These are phyloP conservation scores for Micropoecilia bifurca DNA, from an alignment of 2,797 vertebrate genomes.

Conservation along the genomic window DNA sequence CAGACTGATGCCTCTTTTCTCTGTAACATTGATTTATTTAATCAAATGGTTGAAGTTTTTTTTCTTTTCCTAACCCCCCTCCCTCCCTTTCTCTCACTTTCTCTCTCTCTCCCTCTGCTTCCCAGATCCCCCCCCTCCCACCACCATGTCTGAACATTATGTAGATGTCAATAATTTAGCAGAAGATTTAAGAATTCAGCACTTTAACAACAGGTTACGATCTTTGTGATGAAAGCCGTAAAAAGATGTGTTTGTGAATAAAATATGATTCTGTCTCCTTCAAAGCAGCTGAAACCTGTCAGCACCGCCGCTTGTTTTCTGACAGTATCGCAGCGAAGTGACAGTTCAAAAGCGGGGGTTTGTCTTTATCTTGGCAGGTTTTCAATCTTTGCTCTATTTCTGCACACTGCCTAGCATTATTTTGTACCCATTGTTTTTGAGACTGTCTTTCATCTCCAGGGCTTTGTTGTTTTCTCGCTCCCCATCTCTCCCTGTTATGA, in stretches of 20 bases:
- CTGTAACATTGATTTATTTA: conserved; percentile 23
- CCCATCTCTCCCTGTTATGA: conserved; percentile 48
- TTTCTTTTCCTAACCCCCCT: neutral
- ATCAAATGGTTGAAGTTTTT: conserved; percentile 6
- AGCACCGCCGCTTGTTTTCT: conserved; percentile 76
- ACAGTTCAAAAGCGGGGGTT: conserved; percentile 78
- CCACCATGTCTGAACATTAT: conserved; percentile 57
- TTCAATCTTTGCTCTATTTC: conserved; percentile 82
- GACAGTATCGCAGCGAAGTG: conserved; percentile 73
- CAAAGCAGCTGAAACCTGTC: conserved; percentile 75
- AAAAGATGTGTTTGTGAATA: conserved; percentile 78
- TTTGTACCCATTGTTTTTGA: conserved; percentile 76
- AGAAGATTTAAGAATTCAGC: conserved; percentile 56
- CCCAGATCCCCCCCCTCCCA: neutral
- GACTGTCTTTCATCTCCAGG: conserved; percentile 77
- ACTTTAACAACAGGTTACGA: conserved; percentile 78
- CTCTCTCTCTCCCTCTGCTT: neutral
- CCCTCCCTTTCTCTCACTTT: neutral
- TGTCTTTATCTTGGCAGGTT: conserved; percentile 82
- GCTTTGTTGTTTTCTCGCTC: conserved; percentile 77
- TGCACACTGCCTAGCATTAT: conserved; percentile 73
- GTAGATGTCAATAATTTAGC: conserved; percentile 76
- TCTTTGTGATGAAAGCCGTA: conserved; percentile 72
- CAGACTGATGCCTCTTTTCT: conserved; percentile 54
- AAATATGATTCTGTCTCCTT: conserved; percentile 75